Conservation (phyloP, 1,140 invertebrate genomes). For the Littorina saxatilis region DNA sequence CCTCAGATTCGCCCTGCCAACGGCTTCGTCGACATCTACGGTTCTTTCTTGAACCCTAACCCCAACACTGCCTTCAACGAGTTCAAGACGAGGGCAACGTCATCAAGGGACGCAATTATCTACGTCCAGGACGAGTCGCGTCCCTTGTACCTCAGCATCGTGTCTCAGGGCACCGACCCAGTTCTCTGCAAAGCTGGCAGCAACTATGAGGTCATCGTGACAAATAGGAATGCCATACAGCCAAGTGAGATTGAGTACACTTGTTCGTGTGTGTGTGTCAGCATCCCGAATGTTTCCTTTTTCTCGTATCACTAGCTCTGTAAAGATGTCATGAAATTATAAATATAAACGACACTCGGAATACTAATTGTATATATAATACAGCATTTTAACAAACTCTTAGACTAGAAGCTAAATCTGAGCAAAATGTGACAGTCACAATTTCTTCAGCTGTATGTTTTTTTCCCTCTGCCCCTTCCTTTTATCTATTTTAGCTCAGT, state of each 20-base stretch:
- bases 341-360: no score
- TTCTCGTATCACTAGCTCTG: no score
- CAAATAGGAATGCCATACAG: constrained; percentile 19
- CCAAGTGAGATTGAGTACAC: constrained; percentile 2
- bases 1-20: constrained; percentile 39
- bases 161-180: constrained; percentile 18
- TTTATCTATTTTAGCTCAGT: no score
- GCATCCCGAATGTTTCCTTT: no score
- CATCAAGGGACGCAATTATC: constrained; percentile 31
- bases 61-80: constrained; percentile 46
- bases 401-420: no score
- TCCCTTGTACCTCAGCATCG: constrained; percentile 29
- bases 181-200: constrained; percentile 5
- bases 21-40: constrained; percentile 45
- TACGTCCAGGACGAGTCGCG: constrained; percentile 25
- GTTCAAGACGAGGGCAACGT: constrained; percentile 39
- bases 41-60: constrained; percentile 43
- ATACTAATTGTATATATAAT: no score
- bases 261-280: no score
- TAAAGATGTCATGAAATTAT: no score
- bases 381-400: no score
- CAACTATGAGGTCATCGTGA: background rate
- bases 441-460: no score
- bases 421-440: no score
- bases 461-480: no score